These are phyloP conservation scores for Telmatochromis sp. DNA, from an alignment of 2,113 vertebrate genomes.

Conservation along the genomic window DNA sequence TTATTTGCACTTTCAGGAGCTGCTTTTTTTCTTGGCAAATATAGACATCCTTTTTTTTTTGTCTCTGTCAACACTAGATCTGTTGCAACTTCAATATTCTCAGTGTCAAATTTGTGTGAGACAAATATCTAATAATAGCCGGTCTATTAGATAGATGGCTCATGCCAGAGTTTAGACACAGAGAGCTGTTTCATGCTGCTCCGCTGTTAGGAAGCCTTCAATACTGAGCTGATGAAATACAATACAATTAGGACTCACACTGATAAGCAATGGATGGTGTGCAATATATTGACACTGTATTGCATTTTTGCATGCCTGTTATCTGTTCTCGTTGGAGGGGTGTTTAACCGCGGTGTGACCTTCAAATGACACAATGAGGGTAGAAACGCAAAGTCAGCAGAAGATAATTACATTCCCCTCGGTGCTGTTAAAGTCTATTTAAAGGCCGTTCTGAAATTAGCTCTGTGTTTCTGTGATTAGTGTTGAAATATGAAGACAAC, in stretches of 20 bases:
- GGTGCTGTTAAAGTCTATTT: neutral
- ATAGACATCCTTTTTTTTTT: slow-evolving; percentile 1
- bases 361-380: slow-evolving; percentile 16
- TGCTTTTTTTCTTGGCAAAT: slow-evolving; percentile 28
- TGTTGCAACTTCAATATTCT: slow-evolving; percentile 54
- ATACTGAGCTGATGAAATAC: slow-evolving; percentile 17
- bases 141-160: slow-evolving; percentile 11
- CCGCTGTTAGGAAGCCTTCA: slow-evolving; percentile 31
- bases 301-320: neutral
- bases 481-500: neutral
- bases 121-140: slow-evolving; percentile 59
- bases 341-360: slow-evolving; percentile 30
- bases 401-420: slow-evolving; percentile 27
- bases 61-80: slow-evolving; percentile 42
- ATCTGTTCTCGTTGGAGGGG: neutral
- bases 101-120: slow-evolving; percentile 45
- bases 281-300: neutral
- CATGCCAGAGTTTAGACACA: slow-evolving; percentile 1
- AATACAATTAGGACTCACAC: slow-evolving; percentile 5
- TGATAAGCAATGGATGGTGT: neutral
- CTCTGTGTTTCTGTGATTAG: slow-evolving; percentile 5
- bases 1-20: slow-evolving; percentile 22
- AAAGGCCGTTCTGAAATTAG: neutral
- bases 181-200: slow-evolving; percentile 19
- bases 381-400: slow-evolving; percentile 36